Percentiles rank a stretch among this genome's conserved stretches.
phyloP scores from a whole-genome alignment of 1,140 invertebrate species.

The Saxidomus purpurata region DNA sequence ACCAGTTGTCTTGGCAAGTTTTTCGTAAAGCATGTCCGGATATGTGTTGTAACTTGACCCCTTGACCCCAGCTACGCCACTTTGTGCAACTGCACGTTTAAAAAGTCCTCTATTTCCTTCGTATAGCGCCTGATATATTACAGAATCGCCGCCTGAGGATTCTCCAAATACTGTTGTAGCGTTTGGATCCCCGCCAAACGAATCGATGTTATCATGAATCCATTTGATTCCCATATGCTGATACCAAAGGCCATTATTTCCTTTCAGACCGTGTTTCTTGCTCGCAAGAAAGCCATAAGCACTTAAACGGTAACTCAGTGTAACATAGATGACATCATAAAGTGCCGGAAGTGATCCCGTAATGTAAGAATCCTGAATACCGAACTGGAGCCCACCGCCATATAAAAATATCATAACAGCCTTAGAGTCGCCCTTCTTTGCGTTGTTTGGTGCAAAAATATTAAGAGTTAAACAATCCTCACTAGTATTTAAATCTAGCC shows the following conservation, averaged over 20 bases:
- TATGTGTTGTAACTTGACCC: slow-evolving; percentile 81
- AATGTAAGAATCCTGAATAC: slow-evolving; percentile 97
- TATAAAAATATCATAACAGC: slow-evolving; percentile 98
- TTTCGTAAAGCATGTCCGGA: background rate
- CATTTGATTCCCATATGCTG: slow-evolving; percentile 91
- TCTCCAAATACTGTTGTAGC: slow-evolving; percentile 93
- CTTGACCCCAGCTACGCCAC: slow-evolving; percentile 28
- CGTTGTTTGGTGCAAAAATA: slow-evolving; percentile 90
- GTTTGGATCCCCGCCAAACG: slow-evolving; percentile 92
- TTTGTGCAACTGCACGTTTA: slow-evolving; percentile 61
- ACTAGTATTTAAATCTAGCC: background rate
- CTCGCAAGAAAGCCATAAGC: slow-evolving; percentile 90
- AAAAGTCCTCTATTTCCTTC: slow-evolving; percentile 63
- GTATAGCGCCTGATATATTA: slow-evolving; percentile 56
- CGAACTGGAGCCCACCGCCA: slow-evolving; percentile 94
- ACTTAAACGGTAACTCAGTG: slow-evolving; percentile 92
- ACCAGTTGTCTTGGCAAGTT: background rate
- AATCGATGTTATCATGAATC: slow-evolving; percentile 90
- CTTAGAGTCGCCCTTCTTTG: slow-evolving; percentile 84
- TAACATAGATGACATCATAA: slow-evolving; percentile 93
- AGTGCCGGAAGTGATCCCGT: slow-evolving; percentile 91
- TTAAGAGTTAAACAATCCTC: slow-evolving; percentile 98
- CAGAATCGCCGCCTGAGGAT: slow-evolving; percentile 91
- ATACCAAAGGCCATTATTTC: slow-evolving; percentile 85
- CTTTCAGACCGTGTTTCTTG: slow-evolving; percentile 77